phyloP scores from a whole-genome alignment of 2,888 invertebrate genomes.

The Apamea crenata region DNA sequence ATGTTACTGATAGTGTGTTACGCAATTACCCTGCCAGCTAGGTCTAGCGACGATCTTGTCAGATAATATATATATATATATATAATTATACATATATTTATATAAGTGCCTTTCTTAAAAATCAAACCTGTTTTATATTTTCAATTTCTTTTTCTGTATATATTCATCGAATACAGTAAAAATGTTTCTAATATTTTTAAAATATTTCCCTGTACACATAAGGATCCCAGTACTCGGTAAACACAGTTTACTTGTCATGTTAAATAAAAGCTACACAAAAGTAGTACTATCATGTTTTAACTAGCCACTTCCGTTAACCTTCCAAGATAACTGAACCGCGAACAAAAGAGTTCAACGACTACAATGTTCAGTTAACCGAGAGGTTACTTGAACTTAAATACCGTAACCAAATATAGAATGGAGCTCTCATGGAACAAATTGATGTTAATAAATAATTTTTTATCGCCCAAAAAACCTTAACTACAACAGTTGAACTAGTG shows the following conservation, averaged over 20 bases:
- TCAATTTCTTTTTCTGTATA: too few relatives aligned
- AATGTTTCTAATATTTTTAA: too few relatives aligned
- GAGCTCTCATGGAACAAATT: slow-evolving; percentile 25
- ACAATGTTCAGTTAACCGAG: slow-evolving; percentile 30
- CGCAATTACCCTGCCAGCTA: too few relatives aligned
- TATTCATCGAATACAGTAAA: not conserved
- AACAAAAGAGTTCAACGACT: slow-evolving; percentile 52
- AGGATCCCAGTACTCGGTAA: not conserved
- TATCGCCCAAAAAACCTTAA: slow-evolving; percentile 5
- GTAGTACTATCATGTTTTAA: slow-evolving; percentile 15
- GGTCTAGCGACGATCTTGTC: not conserved
- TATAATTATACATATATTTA: too few relatives aligned
- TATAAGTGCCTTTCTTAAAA: not conserved
- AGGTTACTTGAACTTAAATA: slow-evolving; percentile 27
- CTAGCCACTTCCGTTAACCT: slow-evolving; percentile 38
- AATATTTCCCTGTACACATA: not conserved
- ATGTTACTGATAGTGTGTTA: too few relatives aligned
- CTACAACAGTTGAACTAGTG: not conserved
- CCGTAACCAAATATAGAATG: slow-evolving; percentile 34
- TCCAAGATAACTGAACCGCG: slow-evolving; percentile 30
- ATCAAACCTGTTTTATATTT: not conserved
- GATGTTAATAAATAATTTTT: slow-evolving; percentile 24
- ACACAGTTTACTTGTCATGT: slow-evolving; percentile 7
- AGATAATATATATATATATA: too few relatives aligned
- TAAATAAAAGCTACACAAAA: slow-evolving; percentile 26